These are phyloP conservation scores for Polypedilum vanderplanki DNA, from an alignment of 1,140 invertebrate species.

Conservation along the genomic window DNA sequence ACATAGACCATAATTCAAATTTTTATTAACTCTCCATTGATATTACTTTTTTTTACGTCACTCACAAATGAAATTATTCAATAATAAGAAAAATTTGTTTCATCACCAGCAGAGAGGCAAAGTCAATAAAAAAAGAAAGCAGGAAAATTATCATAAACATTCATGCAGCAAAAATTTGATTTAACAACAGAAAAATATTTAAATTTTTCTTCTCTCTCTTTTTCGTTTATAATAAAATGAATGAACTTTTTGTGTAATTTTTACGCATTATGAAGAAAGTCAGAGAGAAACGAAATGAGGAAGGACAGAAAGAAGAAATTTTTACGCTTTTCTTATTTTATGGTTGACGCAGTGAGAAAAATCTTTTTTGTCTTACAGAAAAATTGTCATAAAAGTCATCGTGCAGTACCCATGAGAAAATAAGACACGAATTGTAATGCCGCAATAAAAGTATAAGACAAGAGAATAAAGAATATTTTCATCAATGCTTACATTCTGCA, in stretches of 20 bases:
- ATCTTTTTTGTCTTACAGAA: not conserved
- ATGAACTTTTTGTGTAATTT: conserved; percentile 14
- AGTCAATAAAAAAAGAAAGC: not conserved
- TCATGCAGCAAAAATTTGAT: not conserved
- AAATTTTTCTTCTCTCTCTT: not conserved
- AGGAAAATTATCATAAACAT: conserved; percentile 14
- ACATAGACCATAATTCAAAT: too few species aligned
- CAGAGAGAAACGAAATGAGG: not conserved
- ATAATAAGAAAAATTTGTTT: too few species aligned
- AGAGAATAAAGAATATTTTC: not conserved
- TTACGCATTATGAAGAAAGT: not conserved
- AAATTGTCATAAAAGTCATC: conserved; percentile 11
- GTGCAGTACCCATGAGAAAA: not conserved
- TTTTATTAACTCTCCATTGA: too few species aligned
- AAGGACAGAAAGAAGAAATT: not conserved
- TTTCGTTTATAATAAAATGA: not conserved
- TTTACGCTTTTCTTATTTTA: not conserved
- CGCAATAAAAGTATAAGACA: conserved; percentile 9
- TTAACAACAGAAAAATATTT: conserved; percentile 15
- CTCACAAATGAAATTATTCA: too few species aligned
- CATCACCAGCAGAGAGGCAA: not conserved
- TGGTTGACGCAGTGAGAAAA: not conserved
- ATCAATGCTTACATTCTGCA: conserved; percentile 39
- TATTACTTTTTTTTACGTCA: too few species aligned
- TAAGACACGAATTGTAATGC: not conserved